Evolutionary conservation across 2,797 vertebrate species (phyloP).

Genomic region (Anas acuta): DNA sequence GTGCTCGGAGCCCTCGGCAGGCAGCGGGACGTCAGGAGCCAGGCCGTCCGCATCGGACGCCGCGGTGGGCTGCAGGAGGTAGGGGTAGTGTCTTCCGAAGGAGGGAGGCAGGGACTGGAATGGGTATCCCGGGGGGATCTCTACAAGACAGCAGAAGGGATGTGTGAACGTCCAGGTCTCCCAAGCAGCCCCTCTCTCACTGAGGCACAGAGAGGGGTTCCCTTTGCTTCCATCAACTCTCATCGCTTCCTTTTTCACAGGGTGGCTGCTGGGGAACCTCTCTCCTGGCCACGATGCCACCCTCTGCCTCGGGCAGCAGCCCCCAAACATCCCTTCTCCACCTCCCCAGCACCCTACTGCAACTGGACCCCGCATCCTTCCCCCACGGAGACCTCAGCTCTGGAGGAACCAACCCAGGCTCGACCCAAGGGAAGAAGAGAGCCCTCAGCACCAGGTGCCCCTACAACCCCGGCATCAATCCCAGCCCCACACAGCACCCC

Average conservation of each 20-base stretch:
- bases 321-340: neutral
- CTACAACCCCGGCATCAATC: rapidly evolving
- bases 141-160: constrained; percentile 75
- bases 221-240: neutral
- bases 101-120: constrained; percentile 89
- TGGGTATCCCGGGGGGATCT: constrained; percentile 88
- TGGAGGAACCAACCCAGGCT: constrained; percentile 31
- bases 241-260: neutral
- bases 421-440: neutral
- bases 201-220: neutral
- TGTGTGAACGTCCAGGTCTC: neutral
- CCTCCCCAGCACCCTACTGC: neutral
- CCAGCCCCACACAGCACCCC: neutral
- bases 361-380: neutral
- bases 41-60: constrained; percentile 83
- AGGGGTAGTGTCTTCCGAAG: constrained; percentile 86
- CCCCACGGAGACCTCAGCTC: neutral
- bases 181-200: neutral
- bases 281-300: neutral
- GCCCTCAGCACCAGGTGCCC: neutral
- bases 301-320: neutral
- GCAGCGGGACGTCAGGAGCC: constrained; percentile 78
- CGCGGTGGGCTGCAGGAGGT: constrained; percentile 85
- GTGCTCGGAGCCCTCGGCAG: constrained; percentile 78
- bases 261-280: neutral